Percentiles rank a stretch among this genome's conserved stretches.
Conservation (phyloP, 2,113 vertebrate genomes). For the Gopherus flavomarginatus region DNA sequence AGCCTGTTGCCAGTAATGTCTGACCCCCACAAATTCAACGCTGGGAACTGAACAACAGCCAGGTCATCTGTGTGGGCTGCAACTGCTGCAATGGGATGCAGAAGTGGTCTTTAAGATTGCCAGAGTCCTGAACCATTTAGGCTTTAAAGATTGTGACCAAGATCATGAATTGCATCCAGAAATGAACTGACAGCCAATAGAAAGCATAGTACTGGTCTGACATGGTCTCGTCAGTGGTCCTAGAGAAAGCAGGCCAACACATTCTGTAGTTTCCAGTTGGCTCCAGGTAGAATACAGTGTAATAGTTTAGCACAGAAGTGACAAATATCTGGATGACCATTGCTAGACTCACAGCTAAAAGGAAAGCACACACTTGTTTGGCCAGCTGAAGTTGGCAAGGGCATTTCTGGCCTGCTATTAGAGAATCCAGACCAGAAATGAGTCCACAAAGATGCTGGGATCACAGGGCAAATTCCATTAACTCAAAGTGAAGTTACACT, state of each 20-base stretch:
- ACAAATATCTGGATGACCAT: not conserved
- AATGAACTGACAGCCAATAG: not conserved
- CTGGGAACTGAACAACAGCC: not conserved
- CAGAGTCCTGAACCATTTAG: not conserved
- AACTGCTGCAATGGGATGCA: not conserved
- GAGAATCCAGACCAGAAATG: not conserved
- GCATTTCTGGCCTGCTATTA: not conserved
- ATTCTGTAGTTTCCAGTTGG: not conserved
- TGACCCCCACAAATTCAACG: not conserved
- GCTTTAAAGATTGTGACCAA: not conserved
- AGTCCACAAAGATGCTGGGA: not conserved
- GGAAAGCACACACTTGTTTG: not conserved
- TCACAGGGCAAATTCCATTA: not conserved
- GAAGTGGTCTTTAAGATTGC: not conserved
- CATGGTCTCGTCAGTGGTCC: not conserved
- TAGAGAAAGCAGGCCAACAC: not conserved
- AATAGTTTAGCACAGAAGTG: not conserved
- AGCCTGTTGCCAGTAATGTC: fast-evolving
- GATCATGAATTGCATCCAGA: not conserved
- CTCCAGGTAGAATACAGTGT: not conserved
- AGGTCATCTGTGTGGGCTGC: not conserved
- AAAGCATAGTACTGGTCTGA: not conserved
- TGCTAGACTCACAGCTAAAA: not conserved
- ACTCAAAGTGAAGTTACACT: not conserved
- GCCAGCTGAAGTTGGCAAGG: not conserved